Conservation (phyloP, 2,888 invertebrate genomes). For the Psylliodes chrysocephalus region DNA sequence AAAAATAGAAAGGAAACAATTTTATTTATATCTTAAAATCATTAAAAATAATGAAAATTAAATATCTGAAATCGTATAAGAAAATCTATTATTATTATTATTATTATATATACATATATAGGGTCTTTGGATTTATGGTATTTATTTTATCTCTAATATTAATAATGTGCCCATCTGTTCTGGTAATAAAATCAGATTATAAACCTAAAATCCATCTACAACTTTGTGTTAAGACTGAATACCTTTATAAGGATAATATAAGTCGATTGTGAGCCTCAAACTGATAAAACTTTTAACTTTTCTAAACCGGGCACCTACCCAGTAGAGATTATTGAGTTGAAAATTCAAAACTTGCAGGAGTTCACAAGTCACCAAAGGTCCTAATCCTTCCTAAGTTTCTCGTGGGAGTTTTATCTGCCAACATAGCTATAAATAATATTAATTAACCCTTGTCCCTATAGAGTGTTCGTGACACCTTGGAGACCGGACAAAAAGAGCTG, state of each 20-base stretch:
- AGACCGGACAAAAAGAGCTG: not conserved
- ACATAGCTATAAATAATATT: conserved; percentile 12
- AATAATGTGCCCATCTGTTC: no score
- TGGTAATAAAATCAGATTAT: no score
- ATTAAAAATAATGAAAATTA: no score
- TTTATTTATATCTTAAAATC: no score
- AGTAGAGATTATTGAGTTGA: not conserved
- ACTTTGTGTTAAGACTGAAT: no score
- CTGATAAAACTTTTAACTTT: not conserved
- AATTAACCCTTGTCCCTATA: conserved; percentile 4
- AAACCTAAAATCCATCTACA: no score
- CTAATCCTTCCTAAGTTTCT: conserved; percentile 7
- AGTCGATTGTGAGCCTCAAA: not conserved
- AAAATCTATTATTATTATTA: no score
- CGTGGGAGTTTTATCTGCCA: conserved; percentile 8
- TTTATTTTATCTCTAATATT: no score
- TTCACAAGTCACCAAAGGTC: not conserved
- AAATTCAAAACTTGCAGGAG: conserved; percentile 1
- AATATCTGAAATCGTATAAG: no score
- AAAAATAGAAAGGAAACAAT: no score
- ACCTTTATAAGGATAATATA: not conserved
- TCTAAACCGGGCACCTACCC: not conserved
- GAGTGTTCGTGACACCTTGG: not conserved
- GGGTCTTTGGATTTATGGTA: no score
- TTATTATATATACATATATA: no score